Evolutionary conservation across 2,797 vertebrate genomes (phyloP).

Genomic region (Sebastes matsubarae): DNA sequence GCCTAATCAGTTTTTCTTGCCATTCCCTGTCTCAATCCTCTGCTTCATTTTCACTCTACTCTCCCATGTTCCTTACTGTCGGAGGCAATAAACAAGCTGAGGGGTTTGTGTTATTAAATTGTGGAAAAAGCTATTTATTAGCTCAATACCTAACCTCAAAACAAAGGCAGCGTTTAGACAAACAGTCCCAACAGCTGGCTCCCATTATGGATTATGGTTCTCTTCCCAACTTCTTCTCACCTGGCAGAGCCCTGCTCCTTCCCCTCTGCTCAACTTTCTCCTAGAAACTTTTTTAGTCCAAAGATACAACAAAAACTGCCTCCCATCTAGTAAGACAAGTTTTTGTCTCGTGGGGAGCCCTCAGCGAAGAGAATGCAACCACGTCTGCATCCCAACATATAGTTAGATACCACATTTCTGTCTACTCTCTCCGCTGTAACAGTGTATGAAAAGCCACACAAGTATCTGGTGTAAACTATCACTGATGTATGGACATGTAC

Average conservation of each 20-base stretch:
- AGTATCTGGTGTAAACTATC: slow-evolving; percentile 15
- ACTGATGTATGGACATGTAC: slow-evolving; percentile 8
- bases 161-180: slow-evolving; percentile 40
- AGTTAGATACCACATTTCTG: slow-evolving; percentile 5
- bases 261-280: background rate
- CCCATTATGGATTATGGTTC: slow-evolving; percentile 59
- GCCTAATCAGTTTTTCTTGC: slow-evolving; percentile 39
- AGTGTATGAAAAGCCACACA: background rate
- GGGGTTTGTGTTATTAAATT: slow-evolving; percentile 12
- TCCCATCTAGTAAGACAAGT: background rate
- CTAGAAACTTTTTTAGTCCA: background rate
- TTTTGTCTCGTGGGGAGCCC: background rate
- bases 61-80: slow-evolving; percentile 19
- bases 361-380: background rate
- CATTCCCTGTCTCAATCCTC: background rate
- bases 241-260: slow-evolving; percentile 24
- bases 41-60: slow-evolving; percentile 1
- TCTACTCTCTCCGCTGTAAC: background rate
- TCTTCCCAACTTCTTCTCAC: slow-evolving; percentile 47
- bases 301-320: slow-evolving; percentile 3
- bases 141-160: slow-evolving; percentile 19
- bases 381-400: slow-evolving; percentile 7
- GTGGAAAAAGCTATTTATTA: slow-evolving; percentile 44
- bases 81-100: slow-evolving; percentile 22
- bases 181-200: slow-evolving; percentile 68